Conservation (phyloP, 2,888 invertebrate genomes). For the Papilio elwesi region DNA sequence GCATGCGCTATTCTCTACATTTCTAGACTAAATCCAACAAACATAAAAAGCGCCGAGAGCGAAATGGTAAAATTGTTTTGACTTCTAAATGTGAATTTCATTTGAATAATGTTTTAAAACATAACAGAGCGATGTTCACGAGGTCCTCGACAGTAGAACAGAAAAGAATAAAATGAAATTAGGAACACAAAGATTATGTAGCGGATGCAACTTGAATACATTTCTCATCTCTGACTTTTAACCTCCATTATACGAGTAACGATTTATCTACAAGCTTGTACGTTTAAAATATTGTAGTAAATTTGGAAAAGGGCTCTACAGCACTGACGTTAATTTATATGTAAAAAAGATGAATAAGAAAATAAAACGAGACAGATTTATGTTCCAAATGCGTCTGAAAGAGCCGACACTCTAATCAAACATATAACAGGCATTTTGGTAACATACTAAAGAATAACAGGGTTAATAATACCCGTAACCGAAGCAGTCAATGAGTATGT, state of each 20-base stretch:
- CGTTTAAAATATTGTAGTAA: constrained; percentile 24
- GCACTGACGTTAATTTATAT: constrained; percentile 11
- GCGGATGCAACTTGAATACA: constrained; percentile 52
- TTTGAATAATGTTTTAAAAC: constrained; percentile 38
- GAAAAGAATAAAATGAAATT: constrained; percentile 62
- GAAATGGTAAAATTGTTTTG: constrained; percentile 35
- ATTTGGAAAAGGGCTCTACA: constrained; percentile 14
- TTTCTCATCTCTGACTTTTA: constrained; percentile 59
- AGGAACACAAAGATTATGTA: constrained; percentile 59
- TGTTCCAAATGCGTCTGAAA: neutral
- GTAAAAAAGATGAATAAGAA: constrained; percentile 9
- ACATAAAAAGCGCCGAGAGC: constrained; percentile 16
- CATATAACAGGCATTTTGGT: no score
- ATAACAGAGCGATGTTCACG: constrained; percentile 36
- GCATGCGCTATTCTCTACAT: constrained; percentile 6
- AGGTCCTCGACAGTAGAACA: constrained; percentile 53
- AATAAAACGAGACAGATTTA: constrained; percentile 1
- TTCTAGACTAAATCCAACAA: constrained; percentile 19
- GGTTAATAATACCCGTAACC: no score
- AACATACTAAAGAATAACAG: no score
- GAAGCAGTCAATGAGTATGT: no score
- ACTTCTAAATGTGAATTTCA: constrained; percentile 33
- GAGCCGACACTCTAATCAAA: no score
- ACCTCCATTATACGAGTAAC: constrained; percentile 36
- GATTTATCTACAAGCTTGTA: constrained; percentile 31